phyloP scores from a whole-genome alignment of 2,113 vertebrate genomes.

The Cheirogaleus medius region DNA sequence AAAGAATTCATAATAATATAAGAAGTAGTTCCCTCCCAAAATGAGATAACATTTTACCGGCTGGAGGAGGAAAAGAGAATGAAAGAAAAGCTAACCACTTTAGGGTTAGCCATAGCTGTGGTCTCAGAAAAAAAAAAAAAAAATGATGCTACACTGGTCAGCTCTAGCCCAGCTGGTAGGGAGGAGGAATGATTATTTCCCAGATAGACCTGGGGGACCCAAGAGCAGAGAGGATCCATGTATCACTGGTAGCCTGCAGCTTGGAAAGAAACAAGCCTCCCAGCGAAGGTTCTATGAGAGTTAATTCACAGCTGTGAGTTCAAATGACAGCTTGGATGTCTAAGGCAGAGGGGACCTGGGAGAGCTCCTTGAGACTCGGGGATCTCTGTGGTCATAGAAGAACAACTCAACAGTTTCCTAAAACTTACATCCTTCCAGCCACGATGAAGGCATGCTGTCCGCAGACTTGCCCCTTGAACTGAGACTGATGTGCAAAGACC shows the following conservation, averaged over 20 bases:
- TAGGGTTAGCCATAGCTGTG: background rate
- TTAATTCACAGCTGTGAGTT: background rate
- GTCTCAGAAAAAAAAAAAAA: background rate
- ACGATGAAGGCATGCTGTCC: fast-evolving
- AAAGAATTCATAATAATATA: background rate
- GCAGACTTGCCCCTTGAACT: background rate
- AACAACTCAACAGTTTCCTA: background rate
- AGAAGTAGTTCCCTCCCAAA: background rate
- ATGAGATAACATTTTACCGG: background rate
- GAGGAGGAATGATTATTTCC: too few relatives aligned
- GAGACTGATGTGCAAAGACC: background rate
- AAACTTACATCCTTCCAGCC: background rate
- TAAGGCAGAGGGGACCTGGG: background rate
- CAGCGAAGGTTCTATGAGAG: background rate
- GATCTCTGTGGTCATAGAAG: background rate
- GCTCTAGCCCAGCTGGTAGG: background rate
- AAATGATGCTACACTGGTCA: background rate
- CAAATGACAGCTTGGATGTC: background rate
- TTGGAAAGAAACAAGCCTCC: background rate
- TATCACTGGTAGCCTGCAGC: background rate
- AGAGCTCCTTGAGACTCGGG: background rate
- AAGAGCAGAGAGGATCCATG: background rate
- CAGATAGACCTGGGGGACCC: background rate
- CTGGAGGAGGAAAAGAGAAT: background rate
- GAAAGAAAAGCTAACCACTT: background rate